Conservation (phyloP, 1,140 invertebrate species). For the Triops cancriformis region DNA sequence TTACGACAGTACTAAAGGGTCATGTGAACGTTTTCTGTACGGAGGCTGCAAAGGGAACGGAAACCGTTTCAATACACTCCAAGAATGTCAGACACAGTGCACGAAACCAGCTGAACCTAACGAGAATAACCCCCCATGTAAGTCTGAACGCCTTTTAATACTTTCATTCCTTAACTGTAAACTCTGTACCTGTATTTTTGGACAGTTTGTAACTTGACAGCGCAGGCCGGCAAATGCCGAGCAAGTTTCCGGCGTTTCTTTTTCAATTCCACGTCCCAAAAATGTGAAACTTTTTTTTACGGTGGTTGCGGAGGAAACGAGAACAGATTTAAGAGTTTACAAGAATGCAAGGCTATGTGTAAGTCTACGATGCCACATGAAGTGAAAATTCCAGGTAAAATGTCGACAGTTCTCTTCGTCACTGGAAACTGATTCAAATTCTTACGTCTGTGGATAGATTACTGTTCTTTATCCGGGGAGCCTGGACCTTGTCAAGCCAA, state of each 20-base stretch:
- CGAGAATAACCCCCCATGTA: too few relatives aligned
- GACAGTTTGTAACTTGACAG: conserved; percentile 14
- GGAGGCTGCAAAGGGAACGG: conserved; percentile 68
- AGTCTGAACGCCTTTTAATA: too few relatives aligned
- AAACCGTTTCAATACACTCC: conserved; percentile 72
- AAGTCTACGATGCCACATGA: background rate
- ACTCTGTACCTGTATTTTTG: background rate
- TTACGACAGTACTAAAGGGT: conserved; percentile 55
- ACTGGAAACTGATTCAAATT: background rate
- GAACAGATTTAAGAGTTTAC: conserved; percentile 66
- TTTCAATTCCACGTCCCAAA: conserved; percentile 49
- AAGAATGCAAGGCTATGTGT: conserved; percentile 49
- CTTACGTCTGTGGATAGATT: background rate
- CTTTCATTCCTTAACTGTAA: too few relatives aligned
- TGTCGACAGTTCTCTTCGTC: too few relatives aligned
- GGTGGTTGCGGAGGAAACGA: conserved; percentile 67
- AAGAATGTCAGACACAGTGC: conserved; percentile 76
- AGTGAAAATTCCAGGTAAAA: background rate
- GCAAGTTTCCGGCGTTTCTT: too few relatives aligned
- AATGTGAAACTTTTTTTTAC: conserved; percentile 63
- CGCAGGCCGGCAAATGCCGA: too few relatives aligned
- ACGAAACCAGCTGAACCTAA: conserved; percentile 39
- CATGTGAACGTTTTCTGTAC: conserved; percentile 59
- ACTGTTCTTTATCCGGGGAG: conserved; percentile 7
- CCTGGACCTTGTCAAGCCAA: conserved; percentile 61